phyloP scores from a whole-genome alignment of 2,113 vertebrate species.

The Anguilla japonica region DNA sequence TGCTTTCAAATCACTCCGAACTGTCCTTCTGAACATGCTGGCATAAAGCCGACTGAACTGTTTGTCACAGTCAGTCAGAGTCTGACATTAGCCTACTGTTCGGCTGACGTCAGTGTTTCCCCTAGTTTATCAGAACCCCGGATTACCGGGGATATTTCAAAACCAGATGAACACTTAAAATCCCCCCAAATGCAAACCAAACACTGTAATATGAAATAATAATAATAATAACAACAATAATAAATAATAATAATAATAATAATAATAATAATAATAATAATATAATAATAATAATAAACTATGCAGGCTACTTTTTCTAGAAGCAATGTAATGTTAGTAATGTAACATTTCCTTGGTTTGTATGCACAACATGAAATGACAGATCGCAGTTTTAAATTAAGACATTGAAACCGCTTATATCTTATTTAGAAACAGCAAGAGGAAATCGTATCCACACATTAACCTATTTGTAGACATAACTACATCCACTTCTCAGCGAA shows the following conservation, averaged over 20 bases:
- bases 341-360: no score
- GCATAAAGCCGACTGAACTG: background rate
- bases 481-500: background rate
- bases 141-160: constrained; percentile 22
- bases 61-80: background rate
- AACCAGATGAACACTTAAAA: background rate
- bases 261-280: no score
- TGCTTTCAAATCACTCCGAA: background rate
- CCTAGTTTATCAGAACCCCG: constrained; percentile 14
- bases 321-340: no score
- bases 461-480: background rate
- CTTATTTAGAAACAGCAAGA: background rate
- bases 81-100: constrained; percentile 14
- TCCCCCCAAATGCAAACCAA: no score
- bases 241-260: no score
- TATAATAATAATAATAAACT: no score
- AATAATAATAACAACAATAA: background rate
- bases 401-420: background rate
- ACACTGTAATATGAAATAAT: background rate
- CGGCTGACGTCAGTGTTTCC: constrained; percentile 26
- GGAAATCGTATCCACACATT: background rate
- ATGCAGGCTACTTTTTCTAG: no score
- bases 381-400: background rate
- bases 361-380: background rate
- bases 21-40: constrained; percentile 5